Conservation (phyloP, 2,113 vertebrate species). For the Epinephelus lanceolatus region DNA sequence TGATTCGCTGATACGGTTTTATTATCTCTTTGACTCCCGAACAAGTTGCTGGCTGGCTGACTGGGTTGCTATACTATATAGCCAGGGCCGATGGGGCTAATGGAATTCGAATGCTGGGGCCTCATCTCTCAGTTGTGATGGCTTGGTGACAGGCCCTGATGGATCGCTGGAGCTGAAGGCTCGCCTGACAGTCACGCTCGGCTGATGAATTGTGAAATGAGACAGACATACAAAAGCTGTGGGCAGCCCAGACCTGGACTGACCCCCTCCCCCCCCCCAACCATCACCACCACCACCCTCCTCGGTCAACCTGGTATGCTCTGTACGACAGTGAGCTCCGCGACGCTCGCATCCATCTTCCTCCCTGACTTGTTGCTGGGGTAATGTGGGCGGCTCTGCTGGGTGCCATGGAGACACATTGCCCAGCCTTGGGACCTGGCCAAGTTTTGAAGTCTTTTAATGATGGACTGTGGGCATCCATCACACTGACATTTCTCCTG, state of each 20-base stretch:
- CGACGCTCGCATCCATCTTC: conserved; percentile 66
- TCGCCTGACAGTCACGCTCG: conserved; percentile 83
- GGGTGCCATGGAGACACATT: conserved; percentile 44
- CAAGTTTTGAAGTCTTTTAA: conserved; percentile 64
- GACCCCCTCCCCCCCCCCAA: neutral
- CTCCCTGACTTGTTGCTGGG: conserved; percentile 43
- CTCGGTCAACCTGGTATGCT: conserved; percentile 45
- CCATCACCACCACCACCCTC: neutral
- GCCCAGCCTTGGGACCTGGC: conserved; percentile 34
- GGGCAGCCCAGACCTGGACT: conserved; percentile 64
- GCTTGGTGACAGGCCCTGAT: conserved; percentile 82
- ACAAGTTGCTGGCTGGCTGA: conserved; percentile 77
- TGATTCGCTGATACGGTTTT: conserved; percentile 82
- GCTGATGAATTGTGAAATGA: conserved; percentile 93
- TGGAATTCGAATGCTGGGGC: conserved; percentile 79
- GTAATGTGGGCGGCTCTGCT: conserved; percentile 38
- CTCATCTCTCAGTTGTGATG: conserved; percentile 84
- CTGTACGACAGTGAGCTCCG: conserved; percentile 33
- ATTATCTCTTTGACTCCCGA: conserved; percentile 80
- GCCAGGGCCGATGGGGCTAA: conserved; percentile 76
- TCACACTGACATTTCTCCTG: conserved; percentile 50
- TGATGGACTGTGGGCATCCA: conserved; percentile 47
- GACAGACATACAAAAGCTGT: conserved; percentile 87
- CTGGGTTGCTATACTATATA: conserved; percentile 36
- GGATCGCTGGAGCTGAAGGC: conserved; percentile 85